Base-by-base conservation (phyloP, 2,113 vertebrate species). In the Furnarius figulus region DNA sequence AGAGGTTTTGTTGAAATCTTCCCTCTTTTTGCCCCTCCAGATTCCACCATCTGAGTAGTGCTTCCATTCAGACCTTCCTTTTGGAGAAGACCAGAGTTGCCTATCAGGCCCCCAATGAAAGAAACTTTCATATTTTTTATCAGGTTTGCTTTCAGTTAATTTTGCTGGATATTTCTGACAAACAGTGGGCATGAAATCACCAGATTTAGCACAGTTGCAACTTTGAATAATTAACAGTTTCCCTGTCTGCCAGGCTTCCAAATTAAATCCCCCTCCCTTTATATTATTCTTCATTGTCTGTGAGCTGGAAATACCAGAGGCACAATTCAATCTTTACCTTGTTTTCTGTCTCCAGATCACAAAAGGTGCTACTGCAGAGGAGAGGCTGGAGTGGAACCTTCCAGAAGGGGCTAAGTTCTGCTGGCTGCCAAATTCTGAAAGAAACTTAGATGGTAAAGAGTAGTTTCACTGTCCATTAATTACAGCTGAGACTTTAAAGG, bases 111-210 rank as follows among this genome's bases (percentile, higher is more conserved):
- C 96, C 98, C 33, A 97, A 35, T 20, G 99, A 99, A 94, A 99
- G 99, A 95, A 99, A 99, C 97, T 99, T 99, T 82, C 99, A 99
- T 95, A 99, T 99, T 90, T 99, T 99, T 95, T 99, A 99, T 90
- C 99, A 99, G 98, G 99, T 98, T 71, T 89, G 98, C 96, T 52
- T 76, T 63, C 47, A 53, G 67, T 85, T 74, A 24, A 67, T 58
- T 86, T 50, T 89, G 37, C 74, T 84, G 47, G 10, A 3, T 70
- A 31, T 74, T 94, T 92, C 74, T 93, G 50, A 74, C 55, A 46
- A 72, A n/a, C 59, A 56, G 59, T 28, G 2, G 23, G 67, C n/a
- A 49, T 78, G 50, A 89, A 90, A 71, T 74, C 47, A 72, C 52
- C 33, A 25, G 33, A 70, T 79, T 84, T 82, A 75, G 22, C 74